A percentile compares a stretch with the other conserved stretches of the same genome.
These are phyloP conservation scores for Lepus timidus DNA, from an alignment of 2,113 vertebrate species.

Conservation along the genomic window DNA sequence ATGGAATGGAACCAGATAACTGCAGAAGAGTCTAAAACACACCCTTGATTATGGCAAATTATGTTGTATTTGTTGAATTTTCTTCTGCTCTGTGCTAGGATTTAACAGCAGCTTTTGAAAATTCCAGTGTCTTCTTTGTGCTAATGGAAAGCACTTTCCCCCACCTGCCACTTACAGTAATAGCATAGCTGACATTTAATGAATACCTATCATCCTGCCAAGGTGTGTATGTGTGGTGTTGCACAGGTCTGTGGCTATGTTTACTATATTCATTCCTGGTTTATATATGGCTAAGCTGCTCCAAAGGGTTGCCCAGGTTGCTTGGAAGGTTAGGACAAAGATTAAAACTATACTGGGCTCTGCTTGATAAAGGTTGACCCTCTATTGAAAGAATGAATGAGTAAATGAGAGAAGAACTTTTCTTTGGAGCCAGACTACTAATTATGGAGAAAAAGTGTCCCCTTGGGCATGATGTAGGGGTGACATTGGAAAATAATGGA, in stretches of 20 bases:
- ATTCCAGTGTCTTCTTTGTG: not conserved
- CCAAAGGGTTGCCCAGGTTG: not conserved
- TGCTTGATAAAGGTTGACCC: not conserved
- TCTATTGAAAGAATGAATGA: not conserved
- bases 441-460: not conserved
- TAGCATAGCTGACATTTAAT: not conserved
- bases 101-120: not conserved
- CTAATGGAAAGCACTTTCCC: not conserved
- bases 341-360: not conserved
- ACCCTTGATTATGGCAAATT: not conserved
- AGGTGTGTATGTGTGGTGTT: not conserved
- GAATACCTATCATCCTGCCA: not conserved
- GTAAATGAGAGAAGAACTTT: not conserved
- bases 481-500: not conserved
- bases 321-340: not conserved
- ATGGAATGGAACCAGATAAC: not conserved
- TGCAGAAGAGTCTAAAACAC: not conserved
- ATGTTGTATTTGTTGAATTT: not conserved
- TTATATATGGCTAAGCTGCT: not conserved
- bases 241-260: not conserved
- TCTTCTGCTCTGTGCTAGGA: not conserved
- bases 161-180: not conserved
- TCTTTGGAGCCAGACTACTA: slow-evolving; percentile 7
- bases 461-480: not conserved
- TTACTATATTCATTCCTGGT: not conserved